Conservation (phyloP, 2,888 invertebrate genomes). For the Gortyna flavago region DNA sequence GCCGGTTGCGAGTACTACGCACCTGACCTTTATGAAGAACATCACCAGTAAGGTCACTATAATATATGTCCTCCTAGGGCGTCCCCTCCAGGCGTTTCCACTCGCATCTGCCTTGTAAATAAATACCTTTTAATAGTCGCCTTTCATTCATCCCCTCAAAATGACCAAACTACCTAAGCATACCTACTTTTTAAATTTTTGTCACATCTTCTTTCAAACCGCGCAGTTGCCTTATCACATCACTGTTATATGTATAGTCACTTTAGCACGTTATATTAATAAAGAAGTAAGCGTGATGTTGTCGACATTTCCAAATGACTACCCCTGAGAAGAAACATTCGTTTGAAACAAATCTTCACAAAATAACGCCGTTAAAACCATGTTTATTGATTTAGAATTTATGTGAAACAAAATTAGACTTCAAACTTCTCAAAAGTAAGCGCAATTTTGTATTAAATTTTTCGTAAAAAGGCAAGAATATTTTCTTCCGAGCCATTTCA, state of each 20-base stretch:
- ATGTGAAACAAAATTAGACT: background rate
- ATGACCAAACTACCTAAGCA: background rate
- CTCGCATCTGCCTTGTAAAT: too few relatives aligned
- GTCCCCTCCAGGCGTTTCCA: too few relatives aligned
- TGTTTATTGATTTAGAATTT: background rate
- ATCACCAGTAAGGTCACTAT: too few relatives aligned
- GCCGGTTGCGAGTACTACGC: too few relatives aligned
- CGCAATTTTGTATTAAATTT: slow-evolving; percentile 33
- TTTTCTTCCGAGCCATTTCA: slow-evolving; percentile 53
- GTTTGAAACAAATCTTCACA: background rate
- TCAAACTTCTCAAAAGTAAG: background rate
- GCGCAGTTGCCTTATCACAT: too few relatives aligned
- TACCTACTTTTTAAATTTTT: background rate
- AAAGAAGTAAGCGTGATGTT: background rate
- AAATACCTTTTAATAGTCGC: background rate
- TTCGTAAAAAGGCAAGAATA: slow-evolving; percentile 32
- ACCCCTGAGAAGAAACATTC: background rate
- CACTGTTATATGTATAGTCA: background rate
- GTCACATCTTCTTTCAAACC: too few relatives aligned
- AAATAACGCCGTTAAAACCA: background rate
- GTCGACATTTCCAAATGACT: too few relatives aligned
- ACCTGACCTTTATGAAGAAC: too few relatives aligned
- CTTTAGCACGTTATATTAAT: background rate
- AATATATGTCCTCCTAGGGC: too few relatives aligned
- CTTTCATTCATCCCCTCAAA: background rate